Percentiles rank a stretch among this genome's conserved stretches.
phyloP scores from a whole-genome alignment of 2,888 invertebrate genomes.

The Epinotia bilunana region DNA sequence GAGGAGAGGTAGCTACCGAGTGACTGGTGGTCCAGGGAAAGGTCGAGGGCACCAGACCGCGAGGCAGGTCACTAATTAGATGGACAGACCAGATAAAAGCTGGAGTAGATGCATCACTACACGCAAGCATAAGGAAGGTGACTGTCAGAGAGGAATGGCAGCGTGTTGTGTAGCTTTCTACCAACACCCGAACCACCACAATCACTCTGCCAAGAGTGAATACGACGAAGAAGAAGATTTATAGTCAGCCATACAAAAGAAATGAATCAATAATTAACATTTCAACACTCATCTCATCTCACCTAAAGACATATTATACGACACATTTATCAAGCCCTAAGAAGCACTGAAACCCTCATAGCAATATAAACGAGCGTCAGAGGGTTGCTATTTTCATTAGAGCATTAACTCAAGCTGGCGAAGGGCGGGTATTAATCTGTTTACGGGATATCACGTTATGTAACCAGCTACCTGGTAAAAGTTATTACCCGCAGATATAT shows the following conservation, averaged over 20 bases:
- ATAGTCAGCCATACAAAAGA: neutral
- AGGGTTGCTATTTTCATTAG: conserved; percentile 68
- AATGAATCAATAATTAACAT: neutral
- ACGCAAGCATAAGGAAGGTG: no score
- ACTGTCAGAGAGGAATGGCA: no score
- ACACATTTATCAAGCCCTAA: conserved; percentile 22
- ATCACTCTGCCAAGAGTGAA: no score
- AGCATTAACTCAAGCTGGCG: conserved; percentile 69
- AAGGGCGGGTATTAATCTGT: conserved; percentile 69
- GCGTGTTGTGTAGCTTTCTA: no score
- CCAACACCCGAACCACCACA: no score
- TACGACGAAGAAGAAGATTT: no score
- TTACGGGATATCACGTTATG: conserved; percentile 72
- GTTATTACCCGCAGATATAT: conserved; percentile 52
- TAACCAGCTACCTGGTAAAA: conserved; percentile 63
- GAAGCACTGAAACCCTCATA: conserved; percentile 28
- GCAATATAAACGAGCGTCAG: conserved; percentile 46
- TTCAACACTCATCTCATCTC: neutral
- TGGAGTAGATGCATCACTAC: no score
- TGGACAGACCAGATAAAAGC: no score
- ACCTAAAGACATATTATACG: conserved; percentile 13
- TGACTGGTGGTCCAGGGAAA: no score
- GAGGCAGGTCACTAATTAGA: no score
- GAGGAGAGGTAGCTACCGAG: no score
- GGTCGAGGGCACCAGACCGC: no score